Conservation (phyloP, 2,113 vertebrate genomes). For the Coreoperca whiteheadi region DNA sequence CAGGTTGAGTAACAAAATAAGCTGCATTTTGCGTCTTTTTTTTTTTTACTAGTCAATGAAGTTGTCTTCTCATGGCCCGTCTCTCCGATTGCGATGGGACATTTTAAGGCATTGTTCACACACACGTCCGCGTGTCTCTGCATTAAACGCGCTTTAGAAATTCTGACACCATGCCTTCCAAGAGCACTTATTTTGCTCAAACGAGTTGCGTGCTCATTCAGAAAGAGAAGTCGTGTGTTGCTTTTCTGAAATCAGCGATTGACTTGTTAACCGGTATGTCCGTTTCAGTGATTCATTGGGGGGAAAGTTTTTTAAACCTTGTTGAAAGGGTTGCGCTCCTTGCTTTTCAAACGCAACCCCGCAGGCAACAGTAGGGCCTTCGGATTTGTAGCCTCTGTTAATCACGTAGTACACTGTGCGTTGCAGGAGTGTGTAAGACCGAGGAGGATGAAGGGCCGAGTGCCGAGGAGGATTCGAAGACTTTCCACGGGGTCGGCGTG, state of each 20-base stretch:
- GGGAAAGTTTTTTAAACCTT: constrained; percentile 3
- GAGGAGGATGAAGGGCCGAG: constrained; percentile 90
- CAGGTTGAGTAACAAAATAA: constrained; percentile 86
- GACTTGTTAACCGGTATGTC: background rate
- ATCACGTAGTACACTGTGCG: background rate
- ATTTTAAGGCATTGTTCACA: constrained; percentile 43
- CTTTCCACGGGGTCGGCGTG: constrained; percentile 89
- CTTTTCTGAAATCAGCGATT: background rate
- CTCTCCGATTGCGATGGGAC: background rate
- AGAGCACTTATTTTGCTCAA: background rate
- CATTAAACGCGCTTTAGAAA: constrained; percentile 2
- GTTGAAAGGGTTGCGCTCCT: accelerated
- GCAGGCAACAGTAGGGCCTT: too few relatives aligned
- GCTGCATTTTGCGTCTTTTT: background rate
- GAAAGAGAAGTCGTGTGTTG: background rate
- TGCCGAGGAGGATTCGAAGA: constrained; percentile 86
- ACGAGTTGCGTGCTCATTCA: background rate
- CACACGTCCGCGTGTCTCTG: constrained; percentile 19
- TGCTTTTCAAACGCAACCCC: too few relatives aligned
- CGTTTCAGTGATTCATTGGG: constrained; percentile 33
- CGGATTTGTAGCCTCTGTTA: too few relatives aligned
- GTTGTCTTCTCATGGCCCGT: constrained; percentile 12
- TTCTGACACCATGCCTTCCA: background rate
- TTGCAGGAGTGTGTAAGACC: constrained; percentile 88
- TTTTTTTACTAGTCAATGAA: constrained; percentile 27